Evolutionary conservation across 2,797 vertebrate species (phyloP).

Genomic region (Agapornis canus): DNA sequence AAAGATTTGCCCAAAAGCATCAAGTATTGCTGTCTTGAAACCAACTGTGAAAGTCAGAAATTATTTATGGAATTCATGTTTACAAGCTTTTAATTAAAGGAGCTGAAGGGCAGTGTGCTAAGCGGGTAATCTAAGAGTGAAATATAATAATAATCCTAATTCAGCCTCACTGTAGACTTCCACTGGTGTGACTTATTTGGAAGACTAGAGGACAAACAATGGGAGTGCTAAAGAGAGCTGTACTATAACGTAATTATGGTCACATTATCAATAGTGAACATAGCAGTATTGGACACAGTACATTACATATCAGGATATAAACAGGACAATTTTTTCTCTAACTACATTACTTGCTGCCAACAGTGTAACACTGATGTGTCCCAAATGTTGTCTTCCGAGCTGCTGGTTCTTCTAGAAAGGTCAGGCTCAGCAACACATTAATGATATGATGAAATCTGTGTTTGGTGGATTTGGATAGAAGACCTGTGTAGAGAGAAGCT

Average conservation of each 20-base stretch:
- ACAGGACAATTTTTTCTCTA: background rate
- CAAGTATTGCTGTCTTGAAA: background rate
- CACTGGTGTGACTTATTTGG: background rate
- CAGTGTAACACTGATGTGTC: background rate
- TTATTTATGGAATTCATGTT: background rate
- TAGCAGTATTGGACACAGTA: background rate
- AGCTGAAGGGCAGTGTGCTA: background rate
- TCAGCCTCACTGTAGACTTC: background rate
- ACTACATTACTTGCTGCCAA: background rate
- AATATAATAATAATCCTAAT: background rate
- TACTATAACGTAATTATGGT: background rate
- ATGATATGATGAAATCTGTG: background rate
- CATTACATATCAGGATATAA: background rate
- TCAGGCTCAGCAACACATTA: background rate
- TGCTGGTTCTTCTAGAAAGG: background rate
- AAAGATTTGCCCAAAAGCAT: background rate
- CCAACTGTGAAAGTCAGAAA: slow-evolving; percentile 9
- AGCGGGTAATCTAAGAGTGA: background rate
- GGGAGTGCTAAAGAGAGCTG: background rate
- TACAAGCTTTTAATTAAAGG: slow-evolving; percentile 11
- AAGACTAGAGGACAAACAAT: background rate
- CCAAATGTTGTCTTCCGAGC: background rate
- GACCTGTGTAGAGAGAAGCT: background rate
- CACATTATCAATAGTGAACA: background rate
- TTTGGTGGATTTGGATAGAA: background rate